A percentile compares a stretch with the other conserved stretches of the same genome.
Evolutionary conservation across 1,140 invertebrate species (phyloP).

Genomic region (Campoletis sonorensis): DNA sequence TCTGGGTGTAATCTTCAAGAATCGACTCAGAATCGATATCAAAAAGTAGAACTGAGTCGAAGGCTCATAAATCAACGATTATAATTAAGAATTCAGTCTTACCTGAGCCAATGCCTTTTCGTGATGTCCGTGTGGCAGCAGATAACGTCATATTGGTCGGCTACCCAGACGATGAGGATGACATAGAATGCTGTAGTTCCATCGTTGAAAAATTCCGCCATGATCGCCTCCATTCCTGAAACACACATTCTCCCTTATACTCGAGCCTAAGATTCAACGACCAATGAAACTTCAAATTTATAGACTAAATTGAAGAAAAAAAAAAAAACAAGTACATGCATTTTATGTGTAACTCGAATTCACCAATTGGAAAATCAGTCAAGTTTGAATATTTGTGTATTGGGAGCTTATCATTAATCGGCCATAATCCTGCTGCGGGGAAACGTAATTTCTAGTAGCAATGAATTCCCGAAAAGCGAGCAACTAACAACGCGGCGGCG

Average conservation of each 20-base stretch:
- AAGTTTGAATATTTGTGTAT: slow-evolving; percentile 3
- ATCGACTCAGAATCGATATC: too few relatives aligned
- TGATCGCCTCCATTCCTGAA: slow-evolving; percentile 99
- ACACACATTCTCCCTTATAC: slow-evolving; percentile 60
- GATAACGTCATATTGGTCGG: slow-evolving; percentile 99
- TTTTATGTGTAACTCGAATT: neutral
- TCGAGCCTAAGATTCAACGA: too few relatives aligned
- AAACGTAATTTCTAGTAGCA: slow-evolving; percentile 27
- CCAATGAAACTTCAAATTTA: too few relatives aligned
- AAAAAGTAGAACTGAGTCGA: neutral
- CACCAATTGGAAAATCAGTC: neutral
- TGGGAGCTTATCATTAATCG: slow-evolving; percentile 28
- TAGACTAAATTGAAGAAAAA: too few relatives aligned
- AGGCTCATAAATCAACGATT: neutral
- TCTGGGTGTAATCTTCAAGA: too few relatives aligned
- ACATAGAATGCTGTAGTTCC: slow-evolving; percentile 99
- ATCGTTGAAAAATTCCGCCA: slow-evolving; percentile 99
- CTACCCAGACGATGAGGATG: slow-evolving; percentile 99
- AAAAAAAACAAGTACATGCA: too few relatives aligned
- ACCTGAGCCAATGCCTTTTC: slow-evolving; percentile 97
- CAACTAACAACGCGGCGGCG: slow-evolving; percentile 7
- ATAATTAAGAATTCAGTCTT: slow-evolving; percentile 67
- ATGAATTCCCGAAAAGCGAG: slow-evolving; percentile 45
- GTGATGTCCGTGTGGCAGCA: slow-evolving; percentile 98
- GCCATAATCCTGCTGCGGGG: slow-evolving; percentile 3